phyloP scores from a whole-genome alignment of 2,113 vertebrate genomes.

The Crotalus helleri region DNA sequence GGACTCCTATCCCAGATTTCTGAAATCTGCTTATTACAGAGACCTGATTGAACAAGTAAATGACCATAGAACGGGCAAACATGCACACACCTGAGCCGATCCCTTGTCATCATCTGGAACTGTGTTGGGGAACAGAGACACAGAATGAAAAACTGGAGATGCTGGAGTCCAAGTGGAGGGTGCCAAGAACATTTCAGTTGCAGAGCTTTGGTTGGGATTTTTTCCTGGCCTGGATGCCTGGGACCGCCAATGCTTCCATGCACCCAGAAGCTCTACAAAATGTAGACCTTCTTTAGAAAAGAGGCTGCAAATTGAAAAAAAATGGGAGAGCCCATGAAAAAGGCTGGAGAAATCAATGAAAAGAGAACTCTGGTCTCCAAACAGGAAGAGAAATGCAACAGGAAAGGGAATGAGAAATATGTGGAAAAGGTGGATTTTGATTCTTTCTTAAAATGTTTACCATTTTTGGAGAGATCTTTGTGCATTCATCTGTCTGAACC shows the following conservation, averaged over 20 bases:
- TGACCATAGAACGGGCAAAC: slow-evolving; percentile 46
- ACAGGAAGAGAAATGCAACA: background rate
- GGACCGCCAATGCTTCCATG: background rate
- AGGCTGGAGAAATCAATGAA: accelerated
- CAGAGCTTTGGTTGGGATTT: accelerated
- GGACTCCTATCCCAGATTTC: slow-evolving; percentile 78
- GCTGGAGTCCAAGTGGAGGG: background rate
- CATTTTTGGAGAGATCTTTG: background rate
- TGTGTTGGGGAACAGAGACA: accelerated
- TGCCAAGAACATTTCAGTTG: accelerated
- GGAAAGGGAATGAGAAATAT: background rate
- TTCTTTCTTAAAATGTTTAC: background rate
- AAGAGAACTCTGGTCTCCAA: accelerated
- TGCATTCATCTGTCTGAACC: background rate
- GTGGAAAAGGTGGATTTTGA: background rate
- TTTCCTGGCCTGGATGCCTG: slow-evolving; percentile 1
- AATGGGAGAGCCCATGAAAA: accelerated
- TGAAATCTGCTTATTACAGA: slow-evolving; percentile 73
- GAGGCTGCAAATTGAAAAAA: accelerated
- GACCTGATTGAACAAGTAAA: slow-evolving; percentile 68
- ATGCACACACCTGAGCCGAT: slow-evolving; percentile 63
- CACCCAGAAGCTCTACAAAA: background rate
- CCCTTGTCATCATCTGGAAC: too few relatives aligned
- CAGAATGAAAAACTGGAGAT: background rate
- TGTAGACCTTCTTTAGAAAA: background rate